Evolutionary conservation across 2,797 vertebrate genomes (phyloP).

Genomic region (Chelonia mydas): DNA sequence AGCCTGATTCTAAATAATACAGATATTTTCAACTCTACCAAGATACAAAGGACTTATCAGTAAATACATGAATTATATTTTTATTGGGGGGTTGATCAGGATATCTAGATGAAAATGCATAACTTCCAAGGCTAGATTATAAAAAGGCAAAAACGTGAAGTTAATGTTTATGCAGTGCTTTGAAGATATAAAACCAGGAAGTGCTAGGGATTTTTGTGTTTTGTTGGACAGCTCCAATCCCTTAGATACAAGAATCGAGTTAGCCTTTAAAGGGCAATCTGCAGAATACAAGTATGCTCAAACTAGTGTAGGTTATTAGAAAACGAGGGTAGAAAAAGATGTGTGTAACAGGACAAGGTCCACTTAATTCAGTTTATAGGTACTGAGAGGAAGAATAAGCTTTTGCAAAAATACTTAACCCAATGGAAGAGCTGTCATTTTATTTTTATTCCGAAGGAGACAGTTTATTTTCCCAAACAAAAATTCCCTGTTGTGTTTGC

Average conservation of each 20-base stretch:
- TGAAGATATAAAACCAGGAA: not conserved
- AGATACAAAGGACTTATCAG: not conserved
- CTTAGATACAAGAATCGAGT: not conserved
- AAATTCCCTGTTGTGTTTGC: not conserved
- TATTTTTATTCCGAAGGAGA: not conserved
- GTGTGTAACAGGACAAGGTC: rapidly evolving
- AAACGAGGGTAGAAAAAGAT: not conserved
- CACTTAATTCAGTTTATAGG: not conserved
- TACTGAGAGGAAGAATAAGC: not conserved
- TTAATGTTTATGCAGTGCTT: not conserved
- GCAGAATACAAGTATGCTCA: not conserved
- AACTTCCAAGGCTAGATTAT: not conserved
- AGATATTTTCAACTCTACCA: not conserved
- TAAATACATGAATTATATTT: not conserved
- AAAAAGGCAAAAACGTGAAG: not conserved
- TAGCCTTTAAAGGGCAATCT: not conserved
- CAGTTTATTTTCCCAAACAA: not conserved
- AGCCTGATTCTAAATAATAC: not conserved
- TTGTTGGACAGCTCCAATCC: constrained; percentile 60
- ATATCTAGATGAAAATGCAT: not conserved
- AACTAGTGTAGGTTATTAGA: not conserved
- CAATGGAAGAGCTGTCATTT: not conserved
- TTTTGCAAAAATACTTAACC: not conserved
- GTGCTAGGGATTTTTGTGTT: not conserved
- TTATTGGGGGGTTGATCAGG: not conserved